Percentiles rank a stretch among this genome's conserved stretches.
Evolutionary conservation across 2,888 invertebrate species (phyloP).

Genomic region (Poecilus cupreus): DNA sequence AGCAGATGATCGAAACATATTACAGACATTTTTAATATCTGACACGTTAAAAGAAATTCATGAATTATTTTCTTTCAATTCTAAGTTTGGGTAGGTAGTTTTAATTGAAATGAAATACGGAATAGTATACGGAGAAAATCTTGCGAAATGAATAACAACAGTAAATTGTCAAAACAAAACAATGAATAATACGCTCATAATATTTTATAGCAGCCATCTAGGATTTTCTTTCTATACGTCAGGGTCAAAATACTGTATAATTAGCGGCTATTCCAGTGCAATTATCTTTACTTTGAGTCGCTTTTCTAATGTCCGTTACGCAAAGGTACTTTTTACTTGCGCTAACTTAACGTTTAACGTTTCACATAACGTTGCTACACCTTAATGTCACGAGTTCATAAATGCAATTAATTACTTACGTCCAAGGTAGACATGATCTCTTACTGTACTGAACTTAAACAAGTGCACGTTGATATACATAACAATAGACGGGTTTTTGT

Average conservation of each 20-base stretch:
- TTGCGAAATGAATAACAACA: no score
- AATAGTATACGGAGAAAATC: no score
- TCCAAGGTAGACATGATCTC: slow-evolving; percentile 44
- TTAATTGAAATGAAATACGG: no score
- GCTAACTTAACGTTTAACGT: no score
- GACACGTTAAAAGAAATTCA: no score
- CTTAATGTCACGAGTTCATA: slow-evolving; percentile 49
- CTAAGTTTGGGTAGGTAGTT: no score
- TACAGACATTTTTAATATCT: no score
- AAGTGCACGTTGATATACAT: slow-evolving; percentile 19
- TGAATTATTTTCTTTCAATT: no score
- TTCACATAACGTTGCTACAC: slow-evolving; percentile 32
- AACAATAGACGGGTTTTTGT: background rate
- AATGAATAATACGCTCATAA: no score
- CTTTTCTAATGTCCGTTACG: slow-evolving; percentile 7
- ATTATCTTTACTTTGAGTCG: background rate
- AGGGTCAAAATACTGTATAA: slow-evolving; percentile 23
- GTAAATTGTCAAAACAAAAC: no score
- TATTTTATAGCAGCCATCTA: no score
- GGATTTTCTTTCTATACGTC: background rate
- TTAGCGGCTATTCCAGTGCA: background rate
- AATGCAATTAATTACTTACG: slow-evolving; percentile 41
- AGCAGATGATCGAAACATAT: no score
- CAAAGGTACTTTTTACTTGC: background rate
- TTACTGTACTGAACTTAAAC: slow-evolving; percentile 10